phyloP scores from a whole-genome alignment of 2,888 invertebrate genomes.

The Chorisops tibialis region DNA sequence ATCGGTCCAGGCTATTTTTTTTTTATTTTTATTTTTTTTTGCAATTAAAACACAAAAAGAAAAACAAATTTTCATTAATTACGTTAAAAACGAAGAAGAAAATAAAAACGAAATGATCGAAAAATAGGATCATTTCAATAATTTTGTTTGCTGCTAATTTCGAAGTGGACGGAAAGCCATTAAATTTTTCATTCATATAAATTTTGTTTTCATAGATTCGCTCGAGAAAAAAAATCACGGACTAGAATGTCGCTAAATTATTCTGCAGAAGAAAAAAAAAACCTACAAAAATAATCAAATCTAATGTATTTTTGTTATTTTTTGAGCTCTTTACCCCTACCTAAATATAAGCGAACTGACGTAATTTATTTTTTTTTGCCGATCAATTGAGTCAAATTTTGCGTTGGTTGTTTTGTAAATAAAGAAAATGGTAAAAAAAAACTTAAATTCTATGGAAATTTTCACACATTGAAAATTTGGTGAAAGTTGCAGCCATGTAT shows the following conservation, averaged over 20 bases:
- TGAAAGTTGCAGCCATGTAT: no score
- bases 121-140: neutral
- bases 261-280: no score
- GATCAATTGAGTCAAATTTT: no score
- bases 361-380: no score
- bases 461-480: no score
- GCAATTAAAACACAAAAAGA: constrained; percentile 13
- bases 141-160: neutral
- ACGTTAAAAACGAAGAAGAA: neutral
- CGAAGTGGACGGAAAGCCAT: neutral
- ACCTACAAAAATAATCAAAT: no score
- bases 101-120: neutral
- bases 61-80: constrained; percentile 10
- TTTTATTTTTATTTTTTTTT: constrained; percentile 43
- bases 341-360: no score
- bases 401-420: no score
- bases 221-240: neutral
- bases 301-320: neutral
- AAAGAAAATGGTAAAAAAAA: no score
- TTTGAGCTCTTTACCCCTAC: neutral
- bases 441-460: no score
- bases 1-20: constrained; percentile 78
- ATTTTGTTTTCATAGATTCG: no score
- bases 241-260: no score
- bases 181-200: neutral